Base-by-base conservation (phyloP, 2,888 invertebrate genomes). In the Ischnura elegans region DNA sequence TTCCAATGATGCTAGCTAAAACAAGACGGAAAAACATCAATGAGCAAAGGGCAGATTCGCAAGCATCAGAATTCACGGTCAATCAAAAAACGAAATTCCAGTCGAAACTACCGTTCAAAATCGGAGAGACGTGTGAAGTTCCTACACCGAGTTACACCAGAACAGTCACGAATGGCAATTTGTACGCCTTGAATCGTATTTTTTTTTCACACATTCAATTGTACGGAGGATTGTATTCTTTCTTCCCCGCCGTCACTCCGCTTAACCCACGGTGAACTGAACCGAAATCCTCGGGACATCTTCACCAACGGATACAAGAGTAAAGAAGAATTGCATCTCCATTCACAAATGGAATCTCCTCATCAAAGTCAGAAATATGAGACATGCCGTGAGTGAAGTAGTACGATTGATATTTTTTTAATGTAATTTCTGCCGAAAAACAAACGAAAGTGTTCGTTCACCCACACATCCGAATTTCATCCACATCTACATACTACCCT, bases 171-270 rank as follows among this genome's bases (percentile, higher is more conserved):
- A 61, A 61, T 61, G 25, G 61, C n/a, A 61, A 61, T 61, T 61
- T 61, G n/a, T 61, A 61, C 61, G 61, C 61, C n/a, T 61, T n/a
- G n/a, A 61, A 29, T 76, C 76, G 76, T 36, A 76, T 36, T 76
- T 76, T 36, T 76, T 76, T 76, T 76, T 29, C 76, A 76, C 76
- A 10, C 29, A 76, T 76, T 36, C 76, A 76, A 76, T 76, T 36
- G 13, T n/a, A n/a, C n/a, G 61, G 61, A 10, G 8, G n/a, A n/a
- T 61, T 61, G 25, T 61, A 61, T 25, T n/a, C 61, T n/a, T 25
- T n/a, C 8, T 4, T 5, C 61, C 61, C n/a, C n/a, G n/a, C n/a
- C 61, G 3, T 61, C 61, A n/a, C 61, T 5, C 21, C 25, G 8
- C 25, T 61, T 13, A 61, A 8, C n/a, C 8, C n/a, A n/a, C 4